Conservation (phyloP, 2,888 invertebrate species). For the Rhingia rostrata region DNA sequence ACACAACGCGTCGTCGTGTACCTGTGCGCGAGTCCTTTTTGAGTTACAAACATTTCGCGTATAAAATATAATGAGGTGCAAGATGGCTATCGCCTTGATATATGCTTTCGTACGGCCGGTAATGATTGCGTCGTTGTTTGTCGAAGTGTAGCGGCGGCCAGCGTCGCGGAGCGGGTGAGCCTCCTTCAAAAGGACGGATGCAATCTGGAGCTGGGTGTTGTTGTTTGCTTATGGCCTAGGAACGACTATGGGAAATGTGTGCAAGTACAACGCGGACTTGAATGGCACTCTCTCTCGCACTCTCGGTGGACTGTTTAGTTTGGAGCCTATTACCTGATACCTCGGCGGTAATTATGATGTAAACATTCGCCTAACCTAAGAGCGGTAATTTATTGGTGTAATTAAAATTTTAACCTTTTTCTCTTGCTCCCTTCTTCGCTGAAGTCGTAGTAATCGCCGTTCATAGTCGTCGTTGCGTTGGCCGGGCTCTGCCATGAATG, state of each 20-base stretch:
- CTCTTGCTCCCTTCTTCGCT: constrained; percentile 49
- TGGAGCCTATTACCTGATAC: constrained; percentile 69
- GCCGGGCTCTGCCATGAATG: constrained; percentile 48
- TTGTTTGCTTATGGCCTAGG: constrained; percentile 25
- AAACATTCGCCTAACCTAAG: constrained; percentile 74
- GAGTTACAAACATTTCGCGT: constrained; percentile 74
- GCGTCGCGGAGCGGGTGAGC: constrained; percentile 2
- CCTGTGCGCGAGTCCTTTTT: constrained; percentile 66
- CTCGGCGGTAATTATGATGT: constrained; percentile 75
- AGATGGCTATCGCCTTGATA: constrained; percentile 76
- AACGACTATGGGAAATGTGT: constrained; percentile 51
- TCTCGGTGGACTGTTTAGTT: constrained; percentile 52
- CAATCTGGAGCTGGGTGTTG: constrained; percentile 48
- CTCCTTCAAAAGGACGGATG: constrained; percentile 27
- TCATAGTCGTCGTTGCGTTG: constrained; percentile 1
- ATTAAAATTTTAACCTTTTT: constrained; percentile 75
- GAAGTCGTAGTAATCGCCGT: constrained; percentile 15
- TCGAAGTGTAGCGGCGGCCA: constrained; percentile 20
- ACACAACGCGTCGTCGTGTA: neutral
- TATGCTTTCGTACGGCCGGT: constrained; percentile 75
- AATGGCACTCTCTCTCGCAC: constrained; percentile 47
- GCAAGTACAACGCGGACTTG: constrained; percentile 22
- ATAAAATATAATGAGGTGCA: constrained; percentile 77
- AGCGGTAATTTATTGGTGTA: constrained; percentile 75
- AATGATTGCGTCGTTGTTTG: constrained; percentile 73